Base-by-base conservation (phyloP, 2,113 vertebrate species). In the Xyliphius kryptos region DNA sequence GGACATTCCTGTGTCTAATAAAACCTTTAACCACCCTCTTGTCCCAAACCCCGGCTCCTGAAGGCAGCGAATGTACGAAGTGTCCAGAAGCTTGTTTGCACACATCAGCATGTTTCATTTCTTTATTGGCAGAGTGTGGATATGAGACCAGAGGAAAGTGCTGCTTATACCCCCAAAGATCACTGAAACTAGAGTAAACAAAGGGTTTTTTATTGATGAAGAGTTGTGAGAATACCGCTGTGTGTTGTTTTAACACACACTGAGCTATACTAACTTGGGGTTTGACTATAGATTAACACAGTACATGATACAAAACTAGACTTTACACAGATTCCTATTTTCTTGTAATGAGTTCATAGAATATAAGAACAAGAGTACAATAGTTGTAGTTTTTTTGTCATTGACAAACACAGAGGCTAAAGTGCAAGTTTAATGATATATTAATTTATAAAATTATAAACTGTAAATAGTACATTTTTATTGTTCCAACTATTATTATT, bases 41-140 rank as follows among this genome's bases (percentile, higher is more conserved):
- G 10, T 61, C 54, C 38, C 47, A 52, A 13, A 38, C 55, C 46
- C 16, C 16, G 36, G 32, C 32, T 36, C 50, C 22, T n/a, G 17
- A 38, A 26, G 6, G 41, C n/a, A 52, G 48, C 36, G 32, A 59
- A 61, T 43, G 21, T 53, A 53, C n/a, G n/a, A 22, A 32, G 10
- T 22, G 66, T 56, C 21, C 47, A 37, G 11, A 51, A 63, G 43
- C 41, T 48, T 47, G 70, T 61, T 54, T 72, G 75, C 58, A 56
- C 53, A 77, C 22, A 49, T 50, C 69, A 60, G 66, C 69, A 69
- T 9, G 19, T 47, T 69, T 66, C 16, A 53, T 22, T 55, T 37
- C n/a, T 63, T 62, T 43, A 62, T 13, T 43, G 60, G 48, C 48
- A 37, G 15, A 63, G 6, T 4, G 37, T 44, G 13, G 20, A 53